Evolutionary conservation across 2,797 vertebrate species (phyloP), one percentile per base, ranked within the genome.

Genomic region (Enteromius viviparus): DNA sequence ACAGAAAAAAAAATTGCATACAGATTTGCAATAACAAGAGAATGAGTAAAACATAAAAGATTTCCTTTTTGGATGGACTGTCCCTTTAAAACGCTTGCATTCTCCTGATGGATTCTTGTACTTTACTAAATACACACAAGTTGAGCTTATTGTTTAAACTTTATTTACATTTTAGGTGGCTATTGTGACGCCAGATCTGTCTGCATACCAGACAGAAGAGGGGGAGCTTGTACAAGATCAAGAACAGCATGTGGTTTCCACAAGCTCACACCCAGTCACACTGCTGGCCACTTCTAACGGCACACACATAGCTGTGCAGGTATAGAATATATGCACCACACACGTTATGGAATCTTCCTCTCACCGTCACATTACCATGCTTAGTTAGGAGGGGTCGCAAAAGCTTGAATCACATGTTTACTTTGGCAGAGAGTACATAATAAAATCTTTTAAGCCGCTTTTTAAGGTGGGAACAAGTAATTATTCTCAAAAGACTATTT

Each of bases 221-320:
- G 93, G 96, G 29, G 96, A 95, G 83, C 95, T 98, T 87, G 93
- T 94, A 78, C 97, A 98, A 81, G 97, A 97, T 26, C 96, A 96
- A 45, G 96, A 96, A 75, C 95, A 95, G 87, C 94, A 96, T 32
- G 87, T 96, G 88, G 93, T 96, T 84, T 92, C 95, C 76, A 93
- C 94, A 70, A 95, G 96, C 88, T 85, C 95, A 60, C 96, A 98
- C 85, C 97, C 98, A 15, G 96, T 99, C 88, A 99, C 98, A 0
- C 93, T 99, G 90, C 91, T 99, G 91, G 98, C 98, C 89, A 99
- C 98, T 7, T 97, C 98, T 85, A 99, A 99, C n/a, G 98, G 98
- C 91, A 99, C 98, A 84, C 98, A 99, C 92, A 99, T 99, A 83
- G 98, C 98, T 87, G 98, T 99, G 69, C 98, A 99, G 96, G 98